Evolutionary conservation across 2,113 vertebrate species (phyloP), one percentile per base, ranked within the genome.

Genomic region (Cricetomys ansorgei): DNA sequence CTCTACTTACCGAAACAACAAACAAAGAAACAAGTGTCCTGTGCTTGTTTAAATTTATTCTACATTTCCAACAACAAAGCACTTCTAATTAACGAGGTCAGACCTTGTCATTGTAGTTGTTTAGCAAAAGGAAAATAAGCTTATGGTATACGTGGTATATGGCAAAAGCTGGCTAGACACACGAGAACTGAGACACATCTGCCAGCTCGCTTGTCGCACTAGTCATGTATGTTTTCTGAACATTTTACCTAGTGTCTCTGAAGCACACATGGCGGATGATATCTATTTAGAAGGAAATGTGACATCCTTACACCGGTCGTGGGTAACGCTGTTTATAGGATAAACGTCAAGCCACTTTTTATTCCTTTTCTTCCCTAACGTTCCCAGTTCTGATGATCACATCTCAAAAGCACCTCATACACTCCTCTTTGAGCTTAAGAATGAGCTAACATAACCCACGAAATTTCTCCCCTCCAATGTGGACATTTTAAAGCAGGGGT

Each of bases 371-470:
- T 65, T 79, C n/a, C 16, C 11, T 57, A 89, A 84, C 40, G 84
- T 48, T 59, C 73, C 73, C 13, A 29, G 34, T 88, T 88, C 55
- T 62, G 70, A 90, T 75, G 43, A 89, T 77, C 50, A 87, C 37
- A 72, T 57, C 88, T 2, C 84, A 73, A 67, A 77, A 88, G 88
- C 1, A 75, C 64, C 55, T 87, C 50, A 27, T 34, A 57, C 8
- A 64, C 3, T 80, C 92, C n/a, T 10, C 31, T 95, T 76, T 88
- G 88, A 86, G 37, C 92, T 87, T 79, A 86, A 88, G 59, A 50
- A 92, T 59, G 45, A 64, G 50, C 64, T 96, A 40, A 88, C 89
- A 83, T 3, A 88, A 80, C 69, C 87, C 70, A 89, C 95, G 43
- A 37, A 88, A 81, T 62, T 57, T 87, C 34, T 70, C 73, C 57